phyloP scores from a whole-genome alignment of 2,113 vertebrate species.

The Tor tambroides region DNA sequence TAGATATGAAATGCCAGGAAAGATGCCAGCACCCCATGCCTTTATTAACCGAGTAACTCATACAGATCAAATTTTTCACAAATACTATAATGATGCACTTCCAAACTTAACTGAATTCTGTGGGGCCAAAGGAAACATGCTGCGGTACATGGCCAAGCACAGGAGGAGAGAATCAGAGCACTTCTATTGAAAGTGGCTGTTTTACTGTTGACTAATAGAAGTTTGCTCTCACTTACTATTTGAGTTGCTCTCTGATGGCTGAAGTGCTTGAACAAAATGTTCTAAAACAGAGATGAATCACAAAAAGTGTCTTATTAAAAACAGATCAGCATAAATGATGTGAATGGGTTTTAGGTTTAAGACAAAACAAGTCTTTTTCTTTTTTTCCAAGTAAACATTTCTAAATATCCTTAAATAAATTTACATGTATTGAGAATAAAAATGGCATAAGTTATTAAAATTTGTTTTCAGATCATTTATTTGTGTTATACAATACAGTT shows the following conservation, averaged over 20 bases:
- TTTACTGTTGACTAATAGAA: slow-evolving; percentile 17
- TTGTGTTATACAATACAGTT: not conserved
- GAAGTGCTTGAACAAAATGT: slow-evolving; percentile 34
- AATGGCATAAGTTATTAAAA: not conserved
- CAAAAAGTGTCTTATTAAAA: slow-evolving; percentile 3
- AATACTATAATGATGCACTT: slow-evolving; percentile 49
- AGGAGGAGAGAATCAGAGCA: slow-evolving; percentile 25
- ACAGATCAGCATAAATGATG: not conserved
- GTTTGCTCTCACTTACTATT: not conserved
- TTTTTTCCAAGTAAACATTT: not conserved
- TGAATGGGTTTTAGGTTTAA: not conserved
- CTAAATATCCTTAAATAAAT: not conserved
- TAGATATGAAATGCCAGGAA: slow-evolving; percentile 18
- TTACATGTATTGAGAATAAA: not conserved
- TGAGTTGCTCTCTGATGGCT: not conserved
- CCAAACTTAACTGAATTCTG: slow-evolving; percentile 23
- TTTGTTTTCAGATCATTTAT: not conserved
- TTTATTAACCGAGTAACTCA: slow-evolving; percentile 18
- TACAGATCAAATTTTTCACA: slow-evolving; percentile 37
- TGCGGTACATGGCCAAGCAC: slow-evolving; percentile 33
- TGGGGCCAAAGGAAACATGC: slow-evolving; percentile 47
- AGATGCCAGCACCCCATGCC: slow-evolving; percentile 37
- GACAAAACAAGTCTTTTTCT: too few relatives aligned
- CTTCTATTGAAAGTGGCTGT: slow-evolving; percentile 9
- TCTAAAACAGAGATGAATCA: slow-evolving; percentile 18